phyloP scores from a whole-genome alignment of 1,140 invertebrate species.

The Aphaenogaster ashmeadi region DNA sequence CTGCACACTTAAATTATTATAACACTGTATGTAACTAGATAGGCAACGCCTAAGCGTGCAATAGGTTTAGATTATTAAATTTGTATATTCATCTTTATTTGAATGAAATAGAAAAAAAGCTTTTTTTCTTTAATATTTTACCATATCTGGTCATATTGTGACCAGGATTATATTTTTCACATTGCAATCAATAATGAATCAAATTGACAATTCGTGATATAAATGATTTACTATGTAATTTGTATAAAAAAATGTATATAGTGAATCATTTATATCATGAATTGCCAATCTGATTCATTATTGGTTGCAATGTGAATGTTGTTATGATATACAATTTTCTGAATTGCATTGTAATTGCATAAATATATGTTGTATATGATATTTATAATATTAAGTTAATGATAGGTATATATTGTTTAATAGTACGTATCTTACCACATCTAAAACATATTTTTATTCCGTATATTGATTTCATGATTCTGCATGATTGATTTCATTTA shows the following conservation, averaged over 20 bases:
- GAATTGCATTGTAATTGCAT: conserved; percentile 58
- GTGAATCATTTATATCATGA: conserved; percentile 21
- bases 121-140: conserved; percentile 28
- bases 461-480: not conserved
- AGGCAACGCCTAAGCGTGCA: conserved; percentile 18
- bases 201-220: not conserved
- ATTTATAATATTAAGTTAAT: conserved; percentile 48
- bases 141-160: conserved; percentile 16
- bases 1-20: conserved; percentile 53
- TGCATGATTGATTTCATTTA: not conserved
- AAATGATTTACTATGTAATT: conserved; percentile 38
- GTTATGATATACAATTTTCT: conserved; percentile 57
- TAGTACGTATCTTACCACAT: conserved; percentile 36
- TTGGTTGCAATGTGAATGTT: not conserved
- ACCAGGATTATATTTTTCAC: conserved; percentile 40
- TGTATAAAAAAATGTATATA: not conserved
- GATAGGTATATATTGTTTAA: conserved; percentile 40
- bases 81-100: conserved; percentile 42
- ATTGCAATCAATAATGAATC: conserved; percentile 3
- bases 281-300: not conserved
- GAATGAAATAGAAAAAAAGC: conserved; percentile 9
- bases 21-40: conserved; percentile 43
- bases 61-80: conserved; percentile 47
- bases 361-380: conserved; percentile 48
- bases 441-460: conserved; percentile 18